A percentile compares a stretch with the other conserved stretches of the same genome.
These are phyloP conservation scores for Saxicola maurus DNA, from an alignment of 2,797 vertebrate genomes.

Conservation along the genomic window DNA sequence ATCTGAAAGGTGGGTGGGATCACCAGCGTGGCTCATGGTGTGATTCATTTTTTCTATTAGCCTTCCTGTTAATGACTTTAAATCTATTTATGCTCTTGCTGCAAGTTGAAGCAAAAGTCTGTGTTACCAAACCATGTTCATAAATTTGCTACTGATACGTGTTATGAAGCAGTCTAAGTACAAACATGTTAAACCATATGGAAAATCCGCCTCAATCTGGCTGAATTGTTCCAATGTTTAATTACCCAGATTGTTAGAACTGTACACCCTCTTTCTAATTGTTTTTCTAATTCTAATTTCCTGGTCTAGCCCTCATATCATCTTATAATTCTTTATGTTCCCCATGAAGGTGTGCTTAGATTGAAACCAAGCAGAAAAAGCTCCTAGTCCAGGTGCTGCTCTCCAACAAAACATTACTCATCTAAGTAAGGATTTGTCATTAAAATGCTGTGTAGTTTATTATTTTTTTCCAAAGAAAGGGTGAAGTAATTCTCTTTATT, in stretches of 20 bases:
- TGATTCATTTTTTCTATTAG: background rate
- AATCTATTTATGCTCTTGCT: background rate
- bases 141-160: background rate
- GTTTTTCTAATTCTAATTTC: background rate
- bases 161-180: background rate
- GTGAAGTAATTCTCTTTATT: background rate
- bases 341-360: background rate
- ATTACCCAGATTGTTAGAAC: background rate
- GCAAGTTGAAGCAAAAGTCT: slow-evolving; percentile 20
- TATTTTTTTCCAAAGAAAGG: background rate
- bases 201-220: background rate
- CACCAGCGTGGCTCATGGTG: background rate
- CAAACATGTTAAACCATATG: slow-evolving; percentile 22
- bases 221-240: slow-evolving; percentile 19
- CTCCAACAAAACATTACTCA: background rate
- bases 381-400: background rate
- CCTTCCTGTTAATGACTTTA: background rate
- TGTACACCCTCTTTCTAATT: background rate
- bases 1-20: background rate
- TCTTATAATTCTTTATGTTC: background rate
- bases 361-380: background rate
- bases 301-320: background rate
- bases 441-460: background rate
- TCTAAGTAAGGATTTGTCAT: background rate
- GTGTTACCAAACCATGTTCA: background rate